phyloP scores from a whole-genome alignment of 1,140 invertebrate species.

The Rhagoletis zephyria region DNA sequence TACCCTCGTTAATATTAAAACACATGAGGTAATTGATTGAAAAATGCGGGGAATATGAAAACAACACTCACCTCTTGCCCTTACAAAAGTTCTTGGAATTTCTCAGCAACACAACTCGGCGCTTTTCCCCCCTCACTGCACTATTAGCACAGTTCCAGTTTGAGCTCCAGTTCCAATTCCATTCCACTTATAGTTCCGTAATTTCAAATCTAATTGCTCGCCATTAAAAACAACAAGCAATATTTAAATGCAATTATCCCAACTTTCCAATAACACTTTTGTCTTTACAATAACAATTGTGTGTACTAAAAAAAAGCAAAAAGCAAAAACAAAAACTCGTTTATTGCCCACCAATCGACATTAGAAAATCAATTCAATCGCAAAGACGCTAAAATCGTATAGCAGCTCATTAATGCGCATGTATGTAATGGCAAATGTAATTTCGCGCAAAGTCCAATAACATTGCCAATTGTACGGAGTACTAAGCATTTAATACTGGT shows the following conservation, averaged over 20 bases:
- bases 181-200: not conserved
- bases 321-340: constrained; percentile 3
- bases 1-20: not conserved
- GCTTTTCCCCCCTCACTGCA: not conserved
- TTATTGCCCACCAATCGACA: not conserved
- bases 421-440: constrained; percentile 27
- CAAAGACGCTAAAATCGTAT: not conserved
- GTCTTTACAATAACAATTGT: not conserved
- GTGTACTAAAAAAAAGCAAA: not conserved
- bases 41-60: not conserved
- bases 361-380: constrained; percentile 32
- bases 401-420: not conserved
- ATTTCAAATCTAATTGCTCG: not conserved
- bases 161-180: not conserved
- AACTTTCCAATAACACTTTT: constrained; percentile 3
- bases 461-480: not conserved
- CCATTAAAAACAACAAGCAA: not conserved
- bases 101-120: not conserved
- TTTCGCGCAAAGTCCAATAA: constrained; percentile 5
- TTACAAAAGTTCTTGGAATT: not conserved
- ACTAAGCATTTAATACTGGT: not conserved
- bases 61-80: not conserved
- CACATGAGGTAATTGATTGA: not conserved
- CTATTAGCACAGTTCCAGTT: no score
- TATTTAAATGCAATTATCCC: not conserved